Evolutionary conservation across 2,113 vertebrate species (phyloP).

Genomic region (Apteryx owenii): DNA sequence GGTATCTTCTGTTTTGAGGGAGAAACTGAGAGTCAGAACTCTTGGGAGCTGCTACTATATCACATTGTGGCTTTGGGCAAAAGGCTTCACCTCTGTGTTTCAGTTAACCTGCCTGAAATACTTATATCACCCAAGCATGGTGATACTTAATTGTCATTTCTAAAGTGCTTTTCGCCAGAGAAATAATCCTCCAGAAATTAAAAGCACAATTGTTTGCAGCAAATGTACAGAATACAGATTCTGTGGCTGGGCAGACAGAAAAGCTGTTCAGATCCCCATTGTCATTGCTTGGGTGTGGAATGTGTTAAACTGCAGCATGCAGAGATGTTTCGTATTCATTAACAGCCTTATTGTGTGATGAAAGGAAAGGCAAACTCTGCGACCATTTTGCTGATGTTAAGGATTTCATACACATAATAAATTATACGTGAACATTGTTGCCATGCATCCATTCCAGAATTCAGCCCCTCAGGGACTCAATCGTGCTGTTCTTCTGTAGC

Average conservation of each 20-base stretch:
- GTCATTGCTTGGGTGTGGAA: not conserved
- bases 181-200: not conserved
- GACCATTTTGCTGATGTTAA: constrained; percentile 49
- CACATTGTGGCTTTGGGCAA: not conserved
- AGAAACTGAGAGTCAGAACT: not conserved
- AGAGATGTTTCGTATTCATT: not conserved
- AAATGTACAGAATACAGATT: not conserved
- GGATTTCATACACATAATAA: constrained; percentile 45
- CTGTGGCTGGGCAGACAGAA: not conserved
- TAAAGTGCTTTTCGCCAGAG: not conserved
- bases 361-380: constrained; percentile 50
- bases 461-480: constrained; percentile 20
- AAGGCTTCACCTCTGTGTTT: not conserved
- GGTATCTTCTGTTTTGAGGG: not conserved
- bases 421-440: not conserved
- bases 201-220: not conserved
- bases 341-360: constrained; percentile 15
- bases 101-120: not conserved
- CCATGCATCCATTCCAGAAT: constrained; percentile 2
- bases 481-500: not conserved
- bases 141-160: not conserved
- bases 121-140: rapidly evolving
- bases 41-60: not conserved
- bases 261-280: not conserved
- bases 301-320: not conserved